Base-by-base conservation (phyloP, 2,888 invertebrate species). In the Eugnorisma glareosa region DNA sequence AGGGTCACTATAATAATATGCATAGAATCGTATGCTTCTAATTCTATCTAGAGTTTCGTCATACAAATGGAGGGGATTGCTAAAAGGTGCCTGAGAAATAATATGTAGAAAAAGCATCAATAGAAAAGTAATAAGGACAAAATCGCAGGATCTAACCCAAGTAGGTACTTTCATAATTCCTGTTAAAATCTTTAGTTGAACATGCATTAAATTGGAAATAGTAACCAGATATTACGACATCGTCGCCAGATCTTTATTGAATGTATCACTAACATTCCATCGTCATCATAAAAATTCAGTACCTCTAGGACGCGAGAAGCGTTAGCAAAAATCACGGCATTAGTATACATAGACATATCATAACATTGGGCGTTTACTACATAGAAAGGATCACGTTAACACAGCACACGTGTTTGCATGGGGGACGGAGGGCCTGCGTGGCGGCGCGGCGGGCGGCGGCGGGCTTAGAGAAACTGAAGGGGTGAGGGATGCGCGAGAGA, bases 401-500 rank as follows among this genome's bases (percentile, higher is more conserved):
- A 81, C 43, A 80, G 79, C 85, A 83, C 86, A 86, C 85, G 83
- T 86, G 87, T 86, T 83, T 88, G 82, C 84, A 83, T 82, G 83
- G 77, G 86, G 80, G 77, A 74, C 64, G 82, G 86, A 77, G 85
- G 84, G 83, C 77, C 82, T 83, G 87, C 85, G 86, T 81, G 83
- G 88, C 85, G 85, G 81, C 69, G 80, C 57, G 79, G 80, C 86
- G 89, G 83, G 82, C 79, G 83, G 82, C 79, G 83, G 84, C 81
- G 85, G 77, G 90, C 88, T 89, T 90, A 89, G 82, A 83, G 86
- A 88, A 90, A 85, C 86, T 88, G 90, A 90, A 91, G 92, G 95
- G 94, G 95, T 91, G 94, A 93, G 90, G 93, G 94, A 93, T 96
- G 96, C 95, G 96, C 95, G 92, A 89, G 85, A 86, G 89, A 93